phyloP scores from a whole-genome alignment of 2,888 invertebrate species.

The Laspeyria flexula region DNA sequence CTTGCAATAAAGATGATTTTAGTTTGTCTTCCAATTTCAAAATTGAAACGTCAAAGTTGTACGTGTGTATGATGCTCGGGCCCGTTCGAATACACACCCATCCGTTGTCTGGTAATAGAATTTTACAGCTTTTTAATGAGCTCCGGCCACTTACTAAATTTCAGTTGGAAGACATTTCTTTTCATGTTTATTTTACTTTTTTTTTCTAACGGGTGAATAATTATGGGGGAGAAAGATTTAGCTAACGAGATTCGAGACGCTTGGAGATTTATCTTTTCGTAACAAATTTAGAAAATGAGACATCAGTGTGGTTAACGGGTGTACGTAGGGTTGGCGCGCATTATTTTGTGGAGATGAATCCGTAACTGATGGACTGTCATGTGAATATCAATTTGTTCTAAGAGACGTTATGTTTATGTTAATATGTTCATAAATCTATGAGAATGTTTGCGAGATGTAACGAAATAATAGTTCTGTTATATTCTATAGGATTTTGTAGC shows the following conservation, averaged over 20 bases:
- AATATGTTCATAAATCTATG: background rate
- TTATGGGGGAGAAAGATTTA: conserved; percentile 79
- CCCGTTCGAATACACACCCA: conserved; percentile 58
- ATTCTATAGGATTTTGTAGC: too few species aligned
- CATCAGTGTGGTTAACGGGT: conserved; percentile 68
- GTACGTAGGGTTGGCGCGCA: conserved; percentile 44
- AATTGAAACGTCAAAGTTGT: conserved; percentile 33
- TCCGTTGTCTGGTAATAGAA: conserved; percentile 72
- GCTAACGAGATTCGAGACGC: conserved; percentile 79
- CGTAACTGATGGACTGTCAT: conserved; percentile 21
- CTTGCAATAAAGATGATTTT: conserved; percentile 49
- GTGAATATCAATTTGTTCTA: conserved; percentile 4
- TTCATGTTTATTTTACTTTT: conserved; percentile 71
- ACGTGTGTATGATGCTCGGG: conserved; percentile 38
- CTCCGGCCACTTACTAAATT: conserved; percentile 78
- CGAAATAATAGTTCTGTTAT: too few species aligned
- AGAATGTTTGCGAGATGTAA: too few species aligned
- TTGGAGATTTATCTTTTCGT: conserved; percentile 82
- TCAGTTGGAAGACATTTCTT: conserved; percentile 71
- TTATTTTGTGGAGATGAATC: conserved; percentile 20
- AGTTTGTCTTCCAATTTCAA: conserved; percentile 31
- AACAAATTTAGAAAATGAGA: conserved; percentile 85
- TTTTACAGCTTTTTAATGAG: conserved; percentile 85
- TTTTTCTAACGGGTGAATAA: conserved; percentile 73
- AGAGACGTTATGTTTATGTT: background rate